These are phyloP conservation scores for Turnix velox DNA, from an alignment of 2,113 vertebrate species.

Conservation along the genomic window DNA sequence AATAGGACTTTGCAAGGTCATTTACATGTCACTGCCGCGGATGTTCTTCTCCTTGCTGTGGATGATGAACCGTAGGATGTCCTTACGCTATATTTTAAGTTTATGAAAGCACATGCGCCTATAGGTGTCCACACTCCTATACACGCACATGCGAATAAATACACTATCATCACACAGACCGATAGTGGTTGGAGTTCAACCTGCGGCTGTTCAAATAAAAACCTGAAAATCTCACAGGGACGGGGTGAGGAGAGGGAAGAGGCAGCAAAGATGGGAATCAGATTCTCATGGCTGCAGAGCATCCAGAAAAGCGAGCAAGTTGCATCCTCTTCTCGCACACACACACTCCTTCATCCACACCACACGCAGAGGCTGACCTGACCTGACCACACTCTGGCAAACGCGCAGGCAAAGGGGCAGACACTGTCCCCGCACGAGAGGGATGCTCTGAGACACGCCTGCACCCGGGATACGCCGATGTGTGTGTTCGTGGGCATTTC, in stretches of 20 bases:
- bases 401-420: neutral
- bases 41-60: neutral
- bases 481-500: neutral
- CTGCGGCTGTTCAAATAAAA: neutral
- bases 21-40: neutral
- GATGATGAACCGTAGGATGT: neutral
- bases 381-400: fast-evolving
- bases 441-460: neutral
- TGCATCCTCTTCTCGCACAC: neutral
- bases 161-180: neutral
- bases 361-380: neutral
- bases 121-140: neutral
- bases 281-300: neutral
- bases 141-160: neutral
- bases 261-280: neutral
- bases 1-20: neutral
- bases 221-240: neutral
- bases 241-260: neutral
- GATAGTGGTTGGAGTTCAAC: neutral
- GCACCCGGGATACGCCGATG: no score
- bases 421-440: neutral
- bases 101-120: neutral
- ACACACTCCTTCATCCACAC: fast-evolving
- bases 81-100: neutral
- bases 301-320: neutral